Evolutionary conservation across 2,888 invertebrate genomes (phyloP), one percentile per base, ranked within the genome.

Genomic region (Brenthis daphne): DNA sequence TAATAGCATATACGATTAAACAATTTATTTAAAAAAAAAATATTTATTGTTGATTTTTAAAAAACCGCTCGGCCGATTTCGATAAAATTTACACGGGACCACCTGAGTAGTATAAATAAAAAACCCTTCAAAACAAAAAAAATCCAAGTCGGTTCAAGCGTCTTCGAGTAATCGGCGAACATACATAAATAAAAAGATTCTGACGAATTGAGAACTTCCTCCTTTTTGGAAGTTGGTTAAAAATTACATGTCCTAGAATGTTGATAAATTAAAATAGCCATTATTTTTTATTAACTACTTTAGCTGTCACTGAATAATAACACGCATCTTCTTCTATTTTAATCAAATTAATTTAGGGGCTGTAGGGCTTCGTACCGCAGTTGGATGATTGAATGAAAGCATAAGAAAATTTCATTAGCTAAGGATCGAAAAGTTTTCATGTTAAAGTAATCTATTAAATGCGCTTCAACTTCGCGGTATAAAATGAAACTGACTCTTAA

Each of bases 311-410:
- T 43, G 37, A 20, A 50, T 55, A 16, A 56, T 56, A 14, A 37
- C 37, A 61, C 55, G 55, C 60, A 37, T 2, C 61, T 64, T 48
- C 64, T 63, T 66, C 54, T 56, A 57, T 70, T 72, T 70, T 75
- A 75, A 77, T 76, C 77, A 76, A 77, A 78, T 77, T 78, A 77
- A 79, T 79, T 29, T 50, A 29, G 3, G 29, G 29, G 3, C 4
- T 29, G 29, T 29, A 50, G 33, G 76, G 76, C 67, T 51, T 51
- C 50, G 63, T 61, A 69, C 57, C 64, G 75, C 72, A 67, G 74
- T 65, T 66, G 48, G 58, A 65, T 65, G 74, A 75, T 74, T 73
- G 73, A 74, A 76, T 76, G 74, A 70, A 72, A 72, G 67, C 70
- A 69, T 66, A 64, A 72, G 73, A 70, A 73, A 76, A 73, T 68